These are phyloP conservation scores for Caerostris extrusa DNA, from an alignment of 1,140 invertebrate genomes.

Conservation along the genomic window DNA sequence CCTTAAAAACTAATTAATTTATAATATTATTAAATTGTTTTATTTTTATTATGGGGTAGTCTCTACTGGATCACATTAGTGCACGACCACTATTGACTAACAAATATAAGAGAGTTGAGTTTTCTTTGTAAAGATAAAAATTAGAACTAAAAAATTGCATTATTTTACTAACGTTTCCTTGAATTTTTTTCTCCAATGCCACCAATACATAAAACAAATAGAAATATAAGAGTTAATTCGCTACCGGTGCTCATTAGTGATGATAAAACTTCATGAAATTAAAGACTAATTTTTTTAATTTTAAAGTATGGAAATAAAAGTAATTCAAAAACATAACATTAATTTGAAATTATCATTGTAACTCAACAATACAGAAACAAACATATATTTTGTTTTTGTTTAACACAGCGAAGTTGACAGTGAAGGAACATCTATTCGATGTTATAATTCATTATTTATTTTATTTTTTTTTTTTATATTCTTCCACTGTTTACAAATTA, in stretches of 20 bases:
- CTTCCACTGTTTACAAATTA: too few relatives aligned
- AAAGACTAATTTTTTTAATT: not conserved
- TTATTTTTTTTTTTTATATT: too few relatives aligned
- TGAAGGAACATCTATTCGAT: not conserved
- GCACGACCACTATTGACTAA: too few relatives aligned
- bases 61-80: too few relatives aligned
- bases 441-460: not conserved
- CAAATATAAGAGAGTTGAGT: too few relatives aligned
- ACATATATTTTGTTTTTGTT: not conserved
- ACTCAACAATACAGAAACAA: not conserved
- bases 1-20: too few relatives aligned
- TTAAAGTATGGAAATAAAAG: too few relatives aligned
- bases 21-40: too few relatives aligned
- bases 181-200: slow-evolving; percentile 69
- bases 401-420: not conserved
- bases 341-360: not conserved
- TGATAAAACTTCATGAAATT: not conserved
- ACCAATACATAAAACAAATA: slow-evolving; percentile 72
- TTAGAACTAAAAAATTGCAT: too few relatives aligned
- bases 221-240: slow-evolving; percentile 53
- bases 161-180: slow-evolving; percentile 49
- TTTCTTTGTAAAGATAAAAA: too few relatives aligned
- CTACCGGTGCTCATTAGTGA: slow-evolving; percentile 32
- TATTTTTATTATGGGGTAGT: too few relatives aligned
- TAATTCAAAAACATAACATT: too few relatives aligned